Conservation (phyloP, 2,888 invertebrate genomes). For the Gibbula magus region DNA sequence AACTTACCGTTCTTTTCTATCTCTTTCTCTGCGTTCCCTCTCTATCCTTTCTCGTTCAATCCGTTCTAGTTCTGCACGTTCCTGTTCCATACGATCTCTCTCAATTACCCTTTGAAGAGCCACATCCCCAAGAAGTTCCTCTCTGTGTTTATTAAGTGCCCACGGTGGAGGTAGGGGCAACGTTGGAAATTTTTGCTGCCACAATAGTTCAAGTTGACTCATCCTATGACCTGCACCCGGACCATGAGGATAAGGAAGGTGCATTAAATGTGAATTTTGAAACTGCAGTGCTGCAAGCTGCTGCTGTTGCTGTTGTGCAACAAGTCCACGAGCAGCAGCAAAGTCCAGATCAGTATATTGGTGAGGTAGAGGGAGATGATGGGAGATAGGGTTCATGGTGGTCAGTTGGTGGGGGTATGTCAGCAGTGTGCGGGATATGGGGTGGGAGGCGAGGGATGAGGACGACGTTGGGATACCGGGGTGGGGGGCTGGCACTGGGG, state of each 20-base stretch:
- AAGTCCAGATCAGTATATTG: slow-evolving; percentile 17
- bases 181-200: slow-evolving; percentile 73
- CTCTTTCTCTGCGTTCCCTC: slow-evolving; percentile 54
- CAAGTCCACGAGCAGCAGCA: slow-evolving; percentile 22
- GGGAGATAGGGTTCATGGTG: slow-evolving; percentile 53
- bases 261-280: slow-evolving; percentile 44
- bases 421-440: slow-evolving; percentile 56
- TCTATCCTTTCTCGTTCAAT: slow-evolving; percentile 61
- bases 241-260: slow-evolving; percentile 46
- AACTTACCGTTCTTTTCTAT: slow-evolving; percentile 68
- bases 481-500: slow-evolving; percentile 56
- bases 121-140: slow-evolving; percentile 65
- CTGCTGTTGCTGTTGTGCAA: slow-evolving; percentile 51
- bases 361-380: slow-evolving; percentile 39
- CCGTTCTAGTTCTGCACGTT: slow-evolving; percentile 77
- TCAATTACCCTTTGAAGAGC: slow-evolving; percentile 72
- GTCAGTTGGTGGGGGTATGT: slow-evolving; percentile 38
- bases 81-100: slow-evolving; percentile 76
- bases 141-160: slow-evolving; percentile 68
- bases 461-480: slow-evolving; percentile 39
- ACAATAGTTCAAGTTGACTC: slow-evolving; percentile 69
- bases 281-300: slow-evolving; percentile 58
- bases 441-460: slow-evolving; percentile 38
- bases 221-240: slow-evolving; percentile 50
- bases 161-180: slow-evolving; percentile 68